These are phyloP conservation scores for Silurus glanis DNA, from an alignment of 2,113 vertebrate genomes.

Conservation along the genomic window DNA sequence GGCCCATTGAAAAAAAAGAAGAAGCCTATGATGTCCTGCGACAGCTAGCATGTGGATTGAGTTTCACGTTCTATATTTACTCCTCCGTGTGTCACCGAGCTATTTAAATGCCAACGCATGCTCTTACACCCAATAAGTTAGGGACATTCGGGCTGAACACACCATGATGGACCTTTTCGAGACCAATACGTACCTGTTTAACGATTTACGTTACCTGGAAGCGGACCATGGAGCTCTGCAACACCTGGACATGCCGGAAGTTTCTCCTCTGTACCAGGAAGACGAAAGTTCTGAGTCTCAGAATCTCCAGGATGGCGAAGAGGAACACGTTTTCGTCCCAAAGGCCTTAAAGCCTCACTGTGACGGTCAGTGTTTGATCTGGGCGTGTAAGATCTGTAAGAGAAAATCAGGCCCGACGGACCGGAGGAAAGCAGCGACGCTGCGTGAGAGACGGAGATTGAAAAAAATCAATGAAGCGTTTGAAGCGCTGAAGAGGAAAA, in stretches of 20 bases:
- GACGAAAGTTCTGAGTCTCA: constrained; percentile 85
- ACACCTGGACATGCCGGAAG: constrained; percentile 87
- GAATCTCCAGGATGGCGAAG: constrained; percentile 82
- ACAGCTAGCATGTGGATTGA: constrained; percentile 91
- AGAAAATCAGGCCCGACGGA: constrained; percentile 91
- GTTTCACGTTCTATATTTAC: constrained; percentile 99
- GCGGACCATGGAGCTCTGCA: constrained; percentile 87
- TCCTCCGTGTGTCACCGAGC: constrained; percentile 89
- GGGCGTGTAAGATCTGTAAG: constrained; percentile 98
- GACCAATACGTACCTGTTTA: constrained; percentile 94
- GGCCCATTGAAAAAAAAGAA: constrained; percentile 70
- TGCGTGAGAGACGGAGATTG: constrained; percentile 87
- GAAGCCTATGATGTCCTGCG: constrained; percentile 80
- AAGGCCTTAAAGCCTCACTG: constrained; percentile 88
- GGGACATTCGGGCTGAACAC: constrained; percentile 69
- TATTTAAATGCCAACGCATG: constrained; percentile 94
- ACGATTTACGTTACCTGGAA: constrained; percentile 83
- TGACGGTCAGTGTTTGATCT: constrained; percentile 91
- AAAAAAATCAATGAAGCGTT: constrained; percentile 99
- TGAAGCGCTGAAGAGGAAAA: constrained; percentile 90
- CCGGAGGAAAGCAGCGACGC: constrained; percentile 91
- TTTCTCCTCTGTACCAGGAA: constrained; percentile 86
- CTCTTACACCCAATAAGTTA: constrained; percentile 71
- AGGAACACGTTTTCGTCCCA: constrained; percentile 93
- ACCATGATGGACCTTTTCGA: constrained; percentile 99